Evolutionary conservation across 2,113 vertebrate species (phyloP), one percentile per base, ranked within the genome.

Genomic region (Labeo catla): DNA sequence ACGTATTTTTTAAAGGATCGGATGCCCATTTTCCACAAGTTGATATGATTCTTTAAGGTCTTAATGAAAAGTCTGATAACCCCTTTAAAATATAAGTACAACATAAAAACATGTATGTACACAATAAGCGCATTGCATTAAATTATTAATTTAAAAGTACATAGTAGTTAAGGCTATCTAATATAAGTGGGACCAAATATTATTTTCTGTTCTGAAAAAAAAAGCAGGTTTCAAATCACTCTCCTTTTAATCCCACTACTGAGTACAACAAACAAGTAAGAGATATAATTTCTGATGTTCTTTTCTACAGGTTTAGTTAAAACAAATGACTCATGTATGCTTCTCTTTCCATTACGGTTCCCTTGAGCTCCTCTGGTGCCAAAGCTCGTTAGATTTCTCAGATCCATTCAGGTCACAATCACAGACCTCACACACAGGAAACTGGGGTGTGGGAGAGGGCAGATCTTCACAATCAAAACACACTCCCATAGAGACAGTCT

Each of bases 381-480:
- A 47, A 63, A 80, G 78, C 57, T 45, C 0, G 36, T 47, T 63
- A 65, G 16, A 80, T 80, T 80, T 23, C 59, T 81, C 4, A 84
- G 7, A 84, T 16, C 28, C 50, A 84, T 61, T 73, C 49, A 83
- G 36, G 36, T 70, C 21, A 74, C 49, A 85, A 77, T 65, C 65
- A 36, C 28, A 70, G 47, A 70, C 23, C 81, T 72, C 50, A 70
- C 65, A 83, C 23, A 70, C 81, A 83, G 79, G 79, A 70, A 68
- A 61, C 66, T 28, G 54, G 77, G 36, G 49, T 45, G 78, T 76
- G 21, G n/a, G 70, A 81, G 59, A 88, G 66, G 52, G 82, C 80
- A 82, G 21, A 28, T 39, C 9, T 15, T 63, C 66, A 84, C 49
- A 52, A 76, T 81, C 57, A 84, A 59, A 65, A 23, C 68, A 82